Conservation (phyloP, 2,797 vertebrate genomes). For the Danionella dracula region DNA sequence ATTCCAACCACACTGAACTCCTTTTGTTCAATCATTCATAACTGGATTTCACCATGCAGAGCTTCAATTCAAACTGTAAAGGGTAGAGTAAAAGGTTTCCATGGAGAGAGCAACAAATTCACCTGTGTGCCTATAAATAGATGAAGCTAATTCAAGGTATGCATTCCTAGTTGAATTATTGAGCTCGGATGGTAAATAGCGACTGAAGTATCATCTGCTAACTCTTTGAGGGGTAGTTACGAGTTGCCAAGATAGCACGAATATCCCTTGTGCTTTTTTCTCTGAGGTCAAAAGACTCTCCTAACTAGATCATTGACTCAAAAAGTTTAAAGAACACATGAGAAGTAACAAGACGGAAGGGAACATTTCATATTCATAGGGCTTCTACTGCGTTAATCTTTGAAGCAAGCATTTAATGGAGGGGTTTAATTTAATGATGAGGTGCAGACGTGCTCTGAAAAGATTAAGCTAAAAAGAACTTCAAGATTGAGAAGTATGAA, state of each 20-base stretch:
- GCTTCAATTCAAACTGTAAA: neutral
- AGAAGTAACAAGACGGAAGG: neutral
- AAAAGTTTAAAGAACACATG: neutral
- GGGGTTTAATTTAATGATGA: neutral
- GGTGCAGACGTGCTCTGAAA: neutral
- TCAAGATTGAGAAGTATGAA: neutral
- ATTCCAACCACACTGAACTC: neutral
- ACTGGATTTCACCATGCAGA: neutral
- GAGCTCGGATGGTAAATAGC: constrained; percentile 7
- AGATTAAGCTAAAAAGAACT: neutral
- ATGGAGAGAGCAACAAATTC: constrained; percentile 1
- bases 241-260: neutral
- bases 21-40: neutral
- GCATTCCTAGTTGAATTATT: constrained; percentile 45
- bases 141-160: constrained; percentile 34
- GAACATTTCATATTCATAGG: neutral
- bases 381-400: neutral
- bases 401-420: neutral
- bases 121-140: constrained; percentile 26
- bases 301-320: neutral
- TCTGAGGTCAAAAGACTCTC: neutral
- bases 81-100: neutral
- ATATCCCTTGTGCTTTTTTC: constrained; percentile 4
- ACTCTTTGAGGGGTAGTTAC: neutral
- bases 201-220: constrained; percentile 4